Conservation (phyloP, 1,140 invertebrate genomes). For the Hyles vespertilio region DNA sequence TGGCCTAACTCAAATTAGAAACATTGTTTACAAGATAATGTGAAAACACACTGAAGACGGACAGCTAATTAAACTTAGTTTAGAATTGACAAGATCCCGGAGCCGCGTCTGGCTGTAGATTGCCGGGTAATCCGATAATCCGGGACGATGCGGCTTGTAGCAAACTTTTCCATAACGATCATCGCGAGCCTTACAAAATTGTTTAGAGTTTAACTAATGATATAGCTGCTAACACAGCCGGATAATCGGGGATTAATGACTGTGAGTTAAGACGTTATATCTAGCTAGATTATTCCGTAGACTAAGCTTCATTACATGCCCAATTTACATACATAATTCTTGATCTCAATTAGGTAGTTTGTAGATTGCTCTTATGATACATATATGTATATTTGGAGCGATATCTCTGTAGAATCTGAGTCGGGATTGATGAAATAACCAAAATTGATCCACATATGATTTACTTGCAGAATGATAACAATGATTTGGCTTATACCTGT, state of each 20-base stretch:
- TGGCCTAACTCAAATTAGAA: not conserved
- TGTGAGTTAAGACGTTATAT: not conserved
- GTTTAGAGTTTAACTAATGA: not conserved
- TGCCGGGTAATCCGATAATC: slow-evolving; percentile 18
- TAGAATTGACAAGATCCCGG: slow-evolving; percentile 4
- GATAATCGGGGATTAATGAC: not conserved
- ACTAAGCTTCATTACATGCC: too few relatives aligned
- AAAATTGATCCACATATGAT: too few relatives aligned
- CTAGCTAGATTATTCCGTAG: slow-evolving; percentile 1
- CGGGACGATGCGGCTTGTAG: not conserved
- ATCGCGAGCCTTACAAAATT: not conserved
- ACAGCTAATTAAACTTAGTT: slow-evolving; percentile 27
- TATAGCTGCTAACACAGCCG: not conserved
- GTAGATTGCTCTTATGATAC: not conserved
- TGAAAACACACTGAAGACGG: slow-evolving; percentile 6
- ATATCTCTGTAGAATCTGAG: too few relatives aligned
- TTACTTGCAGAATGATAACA: too few relatives aligned
- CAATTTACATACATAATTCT: too few relatives aligned
- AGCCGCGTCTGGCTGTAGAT: slow-evolving; percentile 8
- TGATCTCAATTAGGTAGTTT: too few relatives aligned
- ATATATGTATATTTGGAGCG: not conserved
- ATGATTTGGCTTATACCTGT: too few relatives aligned
- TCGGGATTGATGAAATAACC: too few relatives aligned
- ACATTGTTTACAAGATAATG: slow-evolving; percentile 1
- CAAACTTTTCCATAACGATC: slow-evolving; percentile 13